A percentile compares a stretch with the other conserved stretches of the same genome.
Conservation (phyloP, 2,113 vertebrate species). For the Gnathonemus echidnorhynchus region DNA sequence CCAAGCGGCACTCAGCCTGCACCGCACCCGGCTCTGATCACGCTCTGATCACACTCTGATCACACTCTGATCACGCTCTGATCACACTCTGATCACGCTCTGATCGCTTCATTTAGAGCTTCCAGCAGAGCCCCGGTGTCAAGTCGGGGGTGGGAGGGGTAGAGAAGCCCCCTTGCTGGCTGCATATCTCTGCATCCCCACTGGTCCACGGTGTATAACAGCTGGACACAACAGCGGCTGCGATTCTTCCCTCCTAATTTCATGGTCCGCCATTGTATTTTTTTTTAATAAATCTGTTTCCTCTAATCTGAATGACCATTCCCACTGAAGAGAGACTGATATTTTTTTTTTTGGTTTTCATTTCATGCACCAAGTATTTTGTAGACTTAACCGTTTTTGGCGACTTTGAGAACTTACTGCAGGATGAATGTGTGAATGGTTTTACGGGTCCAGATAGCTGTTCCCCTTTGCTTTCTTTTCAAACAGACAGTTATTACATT, state of each 20-base stretch:
- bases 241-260: background rate
- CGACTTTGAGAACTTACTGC: background rate
- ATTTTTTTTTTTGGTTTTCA: background rate
- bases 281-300: background rate
- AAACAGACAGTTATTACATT: background rate
- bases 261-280: background rate
- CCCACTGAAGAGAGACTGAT: background rate
- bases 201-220: background rate
- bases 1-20: conserved; percentile 44
- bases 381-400: background rate
- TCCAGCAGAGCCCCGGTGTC: conserved; percentile 25
- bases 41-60: too few species aligned
- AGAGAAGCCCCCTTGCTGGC: background rate
- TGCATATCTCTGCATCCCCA: background rate
- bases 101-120: conserved; percentile 31
- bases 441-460: background rate
- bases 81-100: conserved; percentile 13
- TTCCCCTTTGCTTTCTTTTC: background rate
- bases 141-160: background rate
- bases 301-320: background rate
- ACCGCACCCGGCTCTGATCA: conserved; percentile 28
- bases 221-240: background rate
- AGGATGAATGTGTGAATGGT: background rate
- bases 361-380: background rate
- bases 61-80: too few species aligned